A percentile compares a stretch with the other conserved stretches of the same genome.
These are phyloP conservation scores for Stenolophus ochropezus DNA, from an alignment of 2,888 invertebrate genomes.

Conservation along the genomic window DNA sequence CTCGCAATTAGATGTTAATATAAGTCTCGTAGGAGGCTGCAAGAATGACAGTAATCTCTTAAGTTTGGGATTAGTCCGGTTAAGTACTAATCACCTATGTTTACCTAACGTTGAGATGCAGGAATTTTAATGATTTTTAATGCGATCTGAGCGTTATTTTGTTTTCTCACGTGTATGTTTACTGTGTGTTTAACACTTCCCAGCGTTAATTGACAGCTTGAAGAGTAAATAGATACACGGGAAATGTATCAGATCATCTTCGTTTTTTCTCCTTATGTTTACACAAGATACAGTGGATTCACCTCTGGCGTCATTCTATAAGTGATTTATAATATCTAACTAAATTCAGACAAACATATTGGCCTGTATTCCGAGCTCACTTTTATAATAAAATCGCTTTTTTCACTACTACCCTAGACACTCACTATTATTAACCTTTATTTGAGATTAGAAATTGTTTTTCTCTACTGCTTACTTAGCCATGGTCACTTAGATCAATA, in stretches of 20 bases:
- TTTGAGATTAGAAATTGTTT: too few species aligned
- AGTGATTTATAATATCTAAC: too few species aligned
- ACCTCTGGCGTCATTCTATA: too few species aligned
- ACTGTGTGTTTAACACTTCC: constrained; percentile 6
- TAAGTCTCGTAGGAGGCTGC: constrained; percentile 1
- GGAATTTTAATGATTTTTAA: constrained; percentile 42
- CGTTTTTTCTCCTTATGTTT: too few species aligned
- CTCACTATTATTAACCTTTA: too few species aligned
- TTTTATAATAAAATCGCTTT: too few species aligned
- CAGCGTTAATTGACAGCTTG: constrained; percentile 32
- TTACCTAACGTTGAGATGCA: background rate
- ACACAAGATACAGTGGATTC: too few species aligned
- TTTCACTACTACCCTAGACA: too few species aligned
- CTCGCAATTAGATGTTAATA: background rate
- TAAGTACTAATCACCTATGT: constrained; percentile 9
- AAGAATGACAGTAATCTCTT: constrained; percentile 15
- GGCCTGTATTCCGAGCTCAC: too few species aligned
- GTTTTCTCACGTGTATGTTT: constrained; percentile 32
- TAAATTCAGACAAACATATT: too few species aligned
- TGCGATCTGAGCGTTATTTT: constrained; percentile 14
- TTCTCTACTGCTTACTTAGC: too few species aligned
- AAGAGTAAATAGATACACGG: constrained; percentile 20
- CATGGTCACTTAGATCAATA: too few species aligned
- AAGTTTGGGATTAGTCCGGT: background rate
- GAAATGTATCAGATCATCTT: background rate